phyloP scores from a whole-genome alignment of 2,888 invertebrate genomes.

The Noctua fimbriata region DNA sequence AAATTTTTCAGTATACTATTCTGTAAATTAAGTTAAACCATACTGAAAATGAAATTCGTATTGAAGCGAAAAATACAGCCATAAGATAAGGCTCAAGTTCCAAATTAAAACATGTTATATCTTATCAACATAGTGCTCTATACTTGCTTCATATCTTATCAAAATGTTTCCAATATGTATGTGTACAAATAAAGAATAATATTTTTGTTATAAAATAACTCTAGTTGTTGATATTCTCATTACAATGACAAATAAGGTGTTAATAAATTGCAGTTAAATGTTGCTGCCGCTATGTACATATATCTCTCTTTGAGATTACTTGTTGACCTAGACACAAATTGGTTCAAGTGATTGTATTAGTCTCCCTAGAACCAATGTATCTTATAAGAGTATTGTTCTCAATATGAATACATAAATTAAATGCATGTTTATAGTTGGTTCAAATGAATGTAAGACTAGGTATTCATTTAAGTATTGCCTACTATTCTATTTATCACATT shows the following conservation, averaged over 20 bases:
- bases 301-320: conserved; percentile 27
- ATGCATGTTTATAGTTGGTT: background rate
- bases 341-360: conserved; percentile 30
- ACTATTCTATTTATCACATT: background rate
- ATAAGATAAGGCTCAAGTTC: conserved; percentile 46
- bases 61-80: conserved; percentile 28
- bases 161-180: conserved; percentile 52
- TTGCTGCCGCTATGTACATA: conserved; percentile 8
- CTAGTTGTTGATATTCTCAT: conserved; percentile 13
- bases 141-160: conserved; percentile 71
- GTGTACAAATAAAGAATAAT: conserved; percentile 40
- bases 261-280: conserved; percentile 20
- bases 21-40: background rate
- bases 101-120: conserved; percentile 63
- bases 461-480: background rate
- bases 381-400: background rate
- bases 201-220: conserved; percentile 33
- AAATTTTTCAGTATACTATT: background rate
- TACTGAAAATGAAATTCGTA: conserved; percentile 11
- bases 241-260: conserved; percentile 32
- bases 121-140: conserved; percentile 66
- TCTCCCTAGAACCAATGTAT: conserved; percentile 11
- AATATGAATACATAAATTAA: conserved; percentile 6
- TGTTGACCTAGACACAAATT: conserved; percentile 59
- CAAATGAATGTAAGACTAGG: background rate